Percentiles rank a stretch among this genome's conserved stretches.
These are phyloP conservation scores for Hemibagrus guttatus DNA, from an alignment of 2,797 vertebrate genomes.

Conservation along the genomic window DNA sequence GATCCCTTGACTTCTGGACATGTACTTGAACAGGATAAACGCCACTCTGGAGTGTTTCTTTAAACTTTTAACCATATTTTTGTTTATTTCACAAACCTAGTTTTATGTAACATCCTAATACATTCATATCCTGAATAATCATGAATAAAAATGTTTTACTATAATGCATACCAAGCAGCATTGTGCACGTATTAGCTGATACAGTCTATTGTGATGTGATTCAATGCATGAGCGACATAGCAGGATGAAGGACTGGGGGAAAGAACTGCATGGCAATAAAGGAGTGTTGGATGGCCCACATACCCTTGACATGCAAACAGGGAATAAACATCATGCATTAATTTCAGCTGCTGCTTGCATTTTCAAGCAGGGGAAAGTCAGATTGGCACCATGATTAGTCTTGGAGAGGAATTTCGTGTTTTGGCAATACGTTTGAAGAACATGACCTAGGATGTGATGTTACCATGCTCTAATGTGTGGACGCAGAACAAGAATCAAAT, in stretches of 20 bases:
- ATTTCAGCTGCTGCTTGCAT: slow-evolving; percentile 49
- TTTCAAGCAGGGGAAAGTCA: slow-evolving; percentile 43
- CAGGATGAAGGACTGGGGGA: slow-evolving; percentile 36
- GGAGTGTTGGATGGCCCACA: slow-evolving; percentile 48
- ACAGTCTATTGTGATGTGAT: slow-evolving; percentile 42
- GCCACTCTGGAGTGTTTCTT: neutral
- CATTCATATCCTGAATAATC: neutral
- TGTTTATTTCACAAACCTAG: neutral
- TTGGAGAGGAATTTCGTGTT: slow-evolving; percentile 54
- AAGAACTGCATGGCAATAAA: slow-evolving; percentile 38
- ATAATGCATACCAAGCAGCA: slow-evolving; percentile 26
- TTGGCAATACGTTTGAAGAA: slow-evolving; percentile 24
- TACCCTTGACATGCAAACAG: slow-evolving; percentile 70
- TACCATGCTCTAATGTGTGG: slow-evolving; percentile 46
- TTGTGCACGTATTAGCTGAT: slow-evolving; percentile 55
- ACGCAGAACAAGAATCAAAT: slow-evolving; percentile 36
- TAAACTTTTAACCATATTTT: neutral
- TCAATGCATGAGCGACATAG: slow-evolving; percentile 49
- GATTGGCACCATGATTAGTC: slow-evolving; percentile 49
- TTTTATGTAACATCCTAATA: neutral
- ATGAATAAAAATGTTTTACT: neutral
- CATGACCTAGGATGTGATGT: neutral
- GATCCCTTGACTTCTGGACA: neutral
- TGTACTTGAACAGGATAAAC: neutral
- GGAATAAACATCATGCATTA: slow-evolving; percentile 72